These are phyloP conservation scores for Myocastor coypus DNA, from an alignment of 2,113 vertebrate species.

Conservation along the genomic window DNA sequence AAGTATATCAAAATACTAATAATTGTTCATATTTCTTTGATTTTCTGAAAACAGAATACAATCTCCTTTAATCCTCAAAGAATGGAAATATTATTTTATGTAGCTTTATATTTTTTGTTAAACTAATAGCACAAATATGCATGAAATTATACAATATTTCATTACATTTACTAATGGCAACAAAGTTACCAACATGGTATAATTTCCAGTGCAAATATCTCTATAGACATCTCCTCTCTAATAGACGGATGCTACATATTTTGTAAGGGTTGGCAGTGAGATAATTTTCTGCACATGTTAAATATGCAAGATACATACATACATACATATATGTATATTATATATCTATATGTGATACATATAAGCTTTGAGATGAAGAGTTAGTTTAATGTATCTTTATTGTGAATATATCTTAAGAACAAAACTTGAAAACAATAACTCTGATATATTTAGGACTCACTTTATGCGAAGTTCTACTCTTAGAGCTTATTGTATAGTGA, in stretches of 20 bases:
- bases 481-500: neutral
- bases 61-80: neutral
- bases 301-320: neutral
- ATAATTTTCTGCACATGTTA: neutral
- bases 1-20: neutral
- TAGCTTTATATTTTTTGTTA: neutral
- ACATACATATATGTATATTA: too few species aligned
- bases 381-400: neutral
- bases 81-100: neutral
- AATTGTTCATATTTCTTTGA: neutral
- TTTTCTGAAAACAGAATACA: neutral
- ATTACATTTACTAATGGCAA: neutral
- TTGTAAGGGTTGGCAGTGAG: neutral
- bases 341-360: neutral
- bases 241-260: neutral
- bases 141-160: neutral
- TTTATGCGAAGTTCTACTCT: neutral
- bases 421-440: neutral
- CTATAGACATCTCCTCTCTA: neutral
- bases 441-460: neutral
- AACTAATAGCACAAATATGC: neutral
- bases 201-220: neutral
- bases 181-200: neutral
- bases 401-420: neutral
- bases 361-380: neutral